phyloP scores from a whole-genome alignment of 2,888 invertebrate genomes.

The Napeogenes inachia region DNA sequence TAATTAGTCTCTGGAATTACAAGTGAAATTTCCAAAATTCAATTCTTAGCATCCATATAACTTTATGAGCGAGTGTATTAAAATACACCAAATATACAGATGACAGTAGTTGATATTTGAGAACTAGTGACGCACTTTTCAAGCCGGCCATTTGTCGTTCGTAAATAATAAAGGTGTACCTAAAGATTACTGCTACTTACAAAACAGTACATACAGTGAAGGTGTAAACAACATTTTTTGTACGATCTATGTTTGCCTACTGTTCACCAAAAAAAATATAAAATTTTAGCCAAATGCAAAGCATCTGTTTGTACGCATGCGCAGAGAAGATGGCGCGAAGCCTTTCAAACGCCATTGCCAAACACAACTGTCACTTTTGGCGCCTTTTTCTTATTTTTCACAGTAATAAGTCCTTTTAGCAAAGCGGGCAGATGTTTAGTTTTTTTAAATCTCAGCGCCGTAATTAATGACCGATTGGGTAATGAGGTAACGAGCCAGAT shows the following conservation, averaged over 20 bases:
- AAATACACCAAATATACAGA: no score
- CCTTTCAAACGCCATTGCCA: constrained; percentile 46
- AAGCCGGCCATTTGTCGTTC: no score
- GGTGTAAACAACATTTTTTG: neutral
- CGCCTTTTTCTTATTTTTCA: constrained; percentile 44
- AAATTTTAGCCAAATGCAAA: constrained; percentile 31
- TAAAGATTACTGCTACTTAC: no score
- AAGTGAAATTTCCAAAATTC: no score
- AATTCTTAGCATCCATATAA: no score
- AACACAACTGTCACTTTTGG: constrained; percentile 67
- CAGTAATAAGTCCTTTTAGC: constrained; percentile 14
- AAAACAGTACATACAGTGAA: neutral
- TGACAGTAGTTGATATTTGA: no score
- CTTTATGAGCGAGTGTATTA: no score
- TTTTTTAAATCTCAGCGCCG: constrained; percentile 61
- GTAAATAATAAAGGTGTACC: no score
- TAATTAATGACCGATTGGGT: constrained; percentile 44
- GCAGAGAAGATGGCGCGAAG: constrained; percentile 41
- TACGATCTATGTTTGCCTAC: constrained; percentile 11
- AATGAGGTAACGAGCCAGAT: constrained; percentile 51
- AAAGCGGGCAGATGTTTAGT: constrained; percentile 44
- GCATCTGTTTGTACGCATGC: constrained; percentile 53
- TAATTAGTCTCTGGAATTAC: no score
- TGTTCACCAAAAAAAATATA: constrained; percentile 10
- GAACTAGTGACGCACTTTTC: no score